Conservation (phyloP, 2,113 vertebrate species). For the Apeltes quadracus region DNA sequence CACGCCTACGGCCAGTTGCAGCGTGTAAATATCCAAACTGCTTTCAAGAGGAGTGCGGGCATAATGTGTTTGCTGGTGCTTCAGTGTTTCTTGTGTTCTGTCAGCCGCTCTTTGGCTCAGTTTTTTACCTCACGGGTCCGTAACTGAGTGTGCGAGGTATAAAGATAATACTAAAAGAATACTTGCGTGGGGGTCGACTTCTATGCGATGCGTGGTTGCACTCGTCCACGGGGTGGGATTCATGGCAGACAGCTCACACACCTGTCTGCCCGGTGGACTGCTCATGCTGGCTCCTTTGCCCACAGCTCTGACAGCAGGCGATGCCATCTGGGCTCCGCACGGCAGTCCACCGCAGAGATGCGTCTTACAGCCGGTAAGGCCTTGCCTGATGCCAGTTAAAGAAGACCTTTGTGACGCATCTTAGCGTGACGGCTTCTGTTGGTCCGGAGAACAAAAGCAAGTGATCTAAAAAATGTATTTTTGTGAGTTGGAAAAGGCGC, state of each 20-base stretch:
- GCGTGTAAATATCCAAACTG: slow-evolving; percentile 7
- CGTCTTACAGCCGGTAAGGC: neutral
- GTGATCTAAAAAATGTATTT: too few species aligned
- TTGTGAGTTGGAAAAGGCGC: neutral
- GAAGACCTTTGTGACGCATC: neutral
- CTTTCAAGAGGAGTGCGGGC: slow-evolving; percentile 12
- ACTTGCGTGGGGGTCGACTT: neutral
- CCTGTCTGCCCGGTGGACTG: slow-evolving; percentile 10
- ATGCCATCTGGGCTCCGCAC: neutral
- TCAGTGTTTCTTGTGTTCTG: neutral
- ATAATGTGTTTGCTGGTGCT: slow-evolving; percentile 1
- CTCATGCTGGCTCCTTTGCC: neutral
- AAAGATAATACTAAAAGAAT: neutral
- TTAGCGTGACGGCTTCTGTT: neutral
- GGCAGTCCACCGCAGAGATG: neutral
- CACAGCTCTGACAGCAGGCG: neutral
- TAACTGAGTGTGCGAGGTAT: too few species aligned
- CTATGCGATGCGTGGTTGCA: neutral
- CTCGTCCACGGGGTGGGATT: slow-evolving; percentile 11
- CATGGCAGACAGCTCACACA: slow-evolving; percentile 7
- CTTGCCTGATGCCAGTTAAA: neutral
- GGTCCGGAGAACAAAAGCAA: neutral
- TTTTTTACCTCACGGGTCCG: neutral
- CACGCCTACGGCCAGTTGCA: neutral
- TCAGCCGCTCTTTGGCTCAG: slow-evolving; percentile 2